A percentile compares a stretch with the other conserved stretches of the same genome.
Evolutionary conservation across 1,140 invertebrate genomes (phyloP).

Genomic region (Atopsyche davidsoni): DNA sequence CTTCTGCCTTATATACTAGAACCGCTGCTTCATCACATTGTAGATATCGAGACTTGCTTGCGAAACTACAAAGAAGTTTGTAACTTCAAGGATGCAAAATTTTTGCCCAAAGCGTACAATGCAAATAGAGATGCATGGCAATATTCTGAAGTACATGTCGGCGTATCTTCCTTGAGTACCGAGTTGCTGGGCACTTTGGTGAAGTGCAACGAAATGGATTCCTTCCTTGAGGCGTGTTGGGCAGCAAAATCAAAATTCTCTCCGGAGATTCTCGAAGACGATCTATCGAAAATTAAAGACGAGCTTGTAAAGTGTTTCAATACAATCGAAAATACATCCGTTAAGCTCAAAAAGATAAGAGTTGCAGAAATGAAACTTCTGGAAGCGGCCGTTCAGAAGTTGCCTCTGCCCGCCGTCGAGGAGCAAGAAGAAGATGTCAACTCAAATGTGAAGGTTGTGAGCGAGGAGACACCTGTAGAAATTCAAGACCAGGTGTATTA

Average conservation of each 20-base stretch:
- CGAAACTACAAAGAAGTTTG: conserved; percentile 10
- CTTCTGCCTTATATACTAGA: conserved; percentile 33
- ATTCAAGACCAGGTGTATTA: conserved; percentile 28
- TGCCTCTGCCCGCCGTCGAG: conserved; percentile 22
- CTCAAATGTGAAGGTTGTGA: conserved; percentile 12
- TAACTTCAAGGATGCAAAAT: conserved; percentile 7
- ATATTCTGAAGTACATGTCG: conserved; percentile 21
- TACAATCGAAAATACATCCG: conserved; percentile 10
- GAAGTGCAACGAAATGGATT: conserved; percentile 20
- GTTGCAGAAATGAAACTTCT: conserved; percentile 23
- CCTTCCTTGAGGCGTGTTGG: conserved; percentile 23
- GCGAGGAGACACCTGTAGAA: conserved; percentile 20
- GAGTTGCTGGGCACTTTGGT: conserved; percentile 13
- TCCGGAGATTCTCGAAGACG: conserved; percentile 18
- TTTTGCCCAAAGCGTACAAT: conserved; percentile 11
- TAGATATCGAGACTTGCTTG: too few relatives aligned
- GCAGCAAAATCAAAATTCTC: conserved; percentile 25
- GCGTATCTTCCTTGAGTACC: conserved; percentile 2
- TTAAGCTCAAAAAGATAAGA: conserved; percentile 21
- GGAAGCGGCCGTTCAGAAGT: conserved; percentile 18
- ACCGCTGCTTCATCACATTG: neutral
- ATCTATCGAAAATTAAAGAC: conserved; percentile 16
- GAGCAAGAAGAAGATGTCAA: conserved; percentile 14
- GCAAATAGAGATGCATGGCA: conserved; percentile 17
- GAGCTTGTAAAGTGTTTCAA: conserved; percentile 16